Conservation (phyloP, 2,113 vertebrate species). For the Sinocyclocheilus anophthalmus region DNA sequence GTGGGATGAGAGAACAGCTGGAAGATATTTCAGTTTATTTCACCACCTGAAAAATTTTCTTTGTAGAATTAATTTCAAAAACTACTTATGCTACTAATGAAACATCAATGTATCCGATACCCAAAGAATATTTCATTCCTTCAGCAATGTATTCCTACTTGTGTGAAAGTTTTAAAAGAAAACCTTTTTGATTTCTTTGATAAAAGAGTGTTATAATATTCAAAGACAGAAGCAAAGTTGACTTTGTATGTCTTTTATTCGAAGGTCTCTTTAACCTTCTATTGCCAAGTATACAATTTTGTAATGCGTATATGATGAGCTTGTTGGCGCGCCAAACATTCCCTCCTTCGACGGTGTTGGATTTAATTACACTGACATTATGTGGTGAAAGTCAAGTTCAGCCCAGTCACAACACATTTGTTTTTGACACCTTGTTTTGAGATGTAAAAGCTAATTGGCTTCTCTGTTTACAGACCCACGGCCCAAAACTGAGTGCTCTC, state of each 20-base stretch:
- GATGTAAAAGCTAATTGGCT: constrained; percentile 5
- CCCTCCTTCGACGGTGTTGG: neutral
- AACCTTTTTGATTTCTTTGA: constrained; percentile 13
- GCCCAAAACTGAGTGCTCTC: neutral
- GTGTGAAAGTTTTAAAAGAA: neutral
- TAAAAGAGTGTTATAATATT: neutral
- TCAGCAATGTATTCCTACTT: neutral
- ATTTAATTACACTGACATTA: neutral
- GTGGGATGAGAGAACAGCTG: constrained; percentile 27
- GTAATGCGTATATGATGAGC: neutral
- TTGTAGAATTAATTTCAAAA: constrained; percentile 18
- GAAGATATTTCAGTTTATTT: constrained; percentile 5
- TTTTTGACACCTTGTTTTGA: constrained; percentile 7
- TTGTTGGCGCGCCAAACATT: constrained; percentile 16
- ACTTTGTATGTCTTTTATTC: neutral
- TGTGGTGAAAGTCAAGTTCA: neutral
- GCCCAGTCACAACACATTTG: neutral
- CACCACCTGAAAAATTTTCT: neutral
- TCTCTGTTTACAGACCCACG: neutral
- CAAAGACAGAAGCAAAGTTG: neutral
- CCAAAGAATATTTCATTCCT: neutral
- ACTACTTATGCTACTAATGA: neutral
- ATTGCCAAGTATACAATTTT: neutral
- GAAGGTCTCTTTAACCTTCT: neutral
- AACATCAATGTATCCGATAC: neutral